phyloP scores from a whole-genome alignment of 2,113 vertebrate genomes.

The Globicephala melas region DNA sequence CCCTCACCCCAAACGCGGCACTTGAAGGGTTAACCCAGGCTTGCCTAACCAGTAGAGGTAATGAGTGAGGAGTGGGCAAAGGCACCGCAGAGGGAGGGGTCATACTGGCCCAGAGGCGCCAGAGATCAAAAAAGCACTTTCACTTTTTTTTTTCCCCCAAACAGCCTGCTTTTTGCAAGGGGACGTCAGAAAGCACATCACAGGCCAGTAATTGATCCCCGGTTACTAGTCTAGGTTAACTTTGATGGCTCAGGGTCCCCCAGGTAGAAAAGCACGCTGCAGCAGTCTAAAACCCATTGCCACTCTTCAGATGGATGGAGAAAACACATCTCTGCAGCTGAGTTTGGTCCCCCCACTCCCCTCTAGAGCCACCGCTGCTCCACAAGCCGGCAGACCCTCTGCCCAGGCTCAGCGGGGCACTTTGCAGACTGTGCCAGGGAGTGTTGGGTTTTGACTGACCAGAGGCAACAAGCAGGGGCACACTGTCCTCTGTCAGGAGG shows the following conservation, averaged over 20 bases:
- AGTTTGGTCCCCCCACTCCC: not conserved
- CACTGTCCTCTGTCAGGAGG: not conserved
- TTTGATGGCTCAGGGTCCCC: not conserved
- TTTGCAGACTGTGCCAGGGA: not conserved
- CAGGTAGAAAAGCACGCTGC: not conserved
- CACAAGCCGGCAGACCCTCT: not conserved
- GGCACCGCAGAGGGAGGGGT: not conserved
- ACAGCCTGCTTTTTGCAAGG: not conserved
- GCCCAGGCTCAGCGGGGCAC: not conserved
- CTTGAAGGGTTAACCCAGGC: not conserved
- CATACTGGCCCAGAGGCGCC: not conserved
- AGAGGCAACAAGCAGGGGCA: not conserved
- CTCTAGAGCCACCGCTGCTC: not conserved
- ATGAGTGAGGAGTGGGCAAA: not conserved
- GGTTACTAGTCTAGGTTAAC: not conserved
- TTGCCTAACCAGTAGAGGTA: not conserved
- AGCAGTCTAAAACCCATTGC: not conserved
- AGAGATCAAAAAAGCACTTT: conserved; percentile 10
- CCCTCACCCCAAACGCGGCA: not conserved
- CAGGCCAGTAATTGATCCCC: not conserved
- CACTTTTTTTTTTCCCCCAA: not conserved
- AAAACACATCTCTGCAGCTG: not conserved
- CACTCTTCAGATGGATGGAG: not conserved
- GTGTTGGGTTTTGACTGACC: not conserved
- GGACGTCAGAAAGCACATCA: not conserved